Evolutionary conservation across 2,113 vertebrate genomes (phyloP).

Genomic region (Grantiella picta): DNA sequence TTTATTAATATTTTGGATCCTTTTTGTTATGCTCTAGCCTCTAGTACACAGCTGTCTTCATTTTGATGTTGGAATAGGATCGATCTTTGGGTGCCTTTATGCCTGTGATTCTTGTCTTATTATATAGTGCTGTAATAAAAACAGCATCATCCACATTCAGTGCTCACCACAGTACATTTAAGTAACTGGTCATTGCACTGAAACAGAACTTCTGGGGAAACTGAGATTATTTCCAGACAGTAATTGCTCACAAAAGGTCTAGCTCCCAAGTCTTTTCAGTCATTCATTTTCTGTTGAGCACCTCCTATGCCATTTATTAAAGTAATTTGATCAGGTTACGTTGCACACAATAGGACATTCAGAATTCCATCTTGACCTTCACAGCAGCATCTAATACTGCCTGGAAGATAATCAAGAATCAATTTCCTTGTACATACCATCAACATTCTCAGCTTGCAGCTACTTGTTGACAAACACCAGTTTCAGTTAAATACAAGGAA

Average conservation of each 20-base stretch:
- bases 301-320: background rate
- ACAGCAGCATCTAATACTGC: background rate
- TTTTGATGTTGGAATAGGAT: background rate
- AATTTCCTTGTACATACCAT: background rate
- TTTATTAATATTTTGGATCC: conserved; percentile 42
- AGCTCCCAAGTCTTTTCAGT: background rate
- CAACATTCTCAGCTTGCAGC: background rate
- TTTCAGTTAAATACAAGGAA: background rate
- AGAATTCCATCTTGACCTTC: background rate
- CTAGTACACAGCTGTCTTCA: background rate
- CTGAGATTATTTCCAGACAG: background rate
- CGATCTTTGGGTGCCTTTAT: background rate
- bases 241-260: background rate
- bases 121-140: background rate
- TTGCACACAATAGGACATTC: background rate
- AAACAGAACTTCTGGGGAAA: background rate
- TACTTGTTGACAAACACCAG: background rate
- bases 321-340: background rate
- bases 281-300: background rate
- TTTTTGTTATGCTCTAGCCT: background rate
- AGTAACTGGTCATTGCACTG: background rate
- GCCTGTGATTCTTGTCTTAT: background rate
- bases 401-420: background rate
- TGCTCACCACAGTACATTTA: background rate
- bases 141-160: background rate